These are phyloP conservation scores for Drosophila pectinifera DNA, from an alignment of 1,140 invertebrate genomes.

Conservation along the genomic window DNA sequence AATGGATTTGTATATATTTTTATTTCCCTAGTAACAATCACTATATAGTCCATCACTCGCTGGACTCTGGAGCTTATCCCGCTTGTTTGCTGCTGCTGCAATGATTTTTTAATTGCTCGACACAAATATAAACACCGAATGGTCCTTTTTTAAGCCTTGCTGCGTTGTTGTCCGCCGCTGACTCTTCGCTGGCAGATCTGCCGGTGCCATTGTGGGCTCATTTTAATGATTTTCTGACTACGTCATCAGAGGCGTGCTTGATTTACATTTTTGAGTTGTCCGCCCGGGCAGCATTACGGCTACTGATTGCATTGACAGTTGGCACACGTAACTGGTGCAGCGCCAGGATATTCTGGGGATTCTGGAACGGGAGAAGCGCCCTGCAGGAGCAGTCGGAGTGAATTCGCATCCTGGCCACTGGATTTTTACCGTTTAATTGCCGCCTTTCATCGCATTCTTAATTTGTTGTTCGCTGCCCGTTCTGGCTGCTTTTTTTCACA, in stretches of 20 bases:
- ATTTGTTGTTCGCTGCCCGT: conserved; percentile 43
- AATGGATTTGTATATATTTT: too few species aligned
- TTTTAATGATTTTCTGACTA: conserved; percentile 58
- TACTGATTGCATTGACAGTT: conserved; percentile 57
- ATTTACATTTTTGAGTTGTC: conserved; percentile 62
- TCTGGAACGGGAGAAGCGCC: neutral
- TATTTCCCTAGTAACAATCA: neutral
- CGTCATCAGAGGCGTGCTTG: conserved; percentile 55
- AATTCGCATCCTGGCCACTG: conserved; percentile 35
- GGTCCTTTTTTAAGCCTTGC: conserved; percentile 24
- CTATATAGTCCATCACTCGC: neutral
- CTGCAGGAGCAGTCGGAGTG: neutral
- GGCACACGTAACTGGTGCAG: conserved; percentile 55
- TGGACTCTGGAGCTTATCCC: conserved; percentile 6
- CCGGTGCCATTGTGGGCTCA: conserved; percentile 47
- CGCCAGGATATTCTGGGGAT: conserved; percentile 19
- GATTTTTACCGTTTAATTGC: conserved; percentile 60
- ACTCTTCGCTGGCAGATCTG: conserved; percentile 30
- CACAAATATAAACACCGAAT: conserved; percentile 57
- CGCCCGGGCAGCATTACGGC: conserved; percentile 38
- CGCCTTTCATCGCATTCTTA: conserved; percentile 54
- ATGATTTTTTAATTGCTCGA: conserved; percentile 64
- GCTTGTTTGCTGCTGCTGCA: conserved; percentile 46
- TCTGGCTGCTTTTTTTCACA: conserved; percentile 3
- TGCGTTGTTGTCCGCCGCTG: conserved; percentile 18